These are phyloP conservation scores for Rotaria macrura DNA, from an alignment of 2,888 invertebrate species.

Conservation along the genomic window DNA sequence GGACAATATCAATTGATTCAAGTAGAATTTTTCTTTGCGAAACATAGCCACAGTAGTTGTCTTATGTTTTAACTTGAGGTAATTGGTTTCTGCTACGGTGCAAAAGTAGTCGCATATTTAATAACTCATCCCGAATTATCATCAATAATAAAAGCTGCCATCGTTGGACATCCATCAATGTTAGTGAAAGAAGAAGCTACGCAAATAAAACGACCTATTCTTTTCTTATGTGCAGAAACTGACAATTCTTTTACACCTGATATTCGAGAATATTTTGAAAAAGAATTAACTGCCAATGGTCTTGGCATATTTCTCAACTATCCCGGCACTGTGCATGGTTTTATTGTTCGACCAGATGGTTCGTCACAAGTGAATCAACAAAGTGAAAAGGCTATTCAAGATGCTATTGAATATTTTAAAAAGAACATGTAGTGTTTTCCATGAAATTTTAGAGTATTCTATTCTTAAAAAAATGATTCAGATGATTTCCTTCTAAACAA, in stretches of 20 bases:
- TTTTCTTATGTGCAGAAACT: too few species aligned
- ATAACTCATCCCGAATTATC: background rate
- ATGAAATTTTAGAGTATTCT: too few species aligned
- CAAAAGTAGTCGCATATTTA: too few species aligned
- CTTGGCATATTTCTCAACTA: background rate
- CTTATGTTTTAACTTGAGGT: too few species aligned
- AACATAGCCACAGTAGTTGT: too few species aligned
- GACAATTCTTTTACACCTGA: too few species aligned
- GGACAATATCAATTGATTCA: constrained; percentile 4
- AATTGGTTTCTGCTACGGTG: too few species aligned
- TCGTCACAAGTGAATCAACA: background rate
- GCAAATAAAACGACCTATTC: too few species aligned
- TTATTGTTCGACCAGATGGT: background rate
- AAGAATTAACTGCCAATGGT: background rate
- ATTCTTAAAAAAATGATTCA: too few species aligned
- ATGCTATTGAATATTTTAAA: background rate
- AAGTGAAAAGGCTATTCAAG: background rate
- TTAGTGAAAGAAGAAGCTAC: background rate
- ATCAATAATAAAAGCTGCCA: background rate
- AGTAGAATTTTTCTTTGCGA: too few species aligned
- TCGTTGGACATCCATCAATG: background rate
- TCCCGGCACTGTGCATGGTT: background rate
- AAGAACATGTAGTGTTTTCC: background rate
- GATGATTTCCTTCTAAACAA: too few species aligned
- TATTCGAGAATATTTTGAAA: background rate